A percentile compares a stretch with the other conserved stretches of the same genome.
phyloP scores from a whole-genome alignment of 1,140 invertebrate species.

The Tetraneura akinire region DNA sequence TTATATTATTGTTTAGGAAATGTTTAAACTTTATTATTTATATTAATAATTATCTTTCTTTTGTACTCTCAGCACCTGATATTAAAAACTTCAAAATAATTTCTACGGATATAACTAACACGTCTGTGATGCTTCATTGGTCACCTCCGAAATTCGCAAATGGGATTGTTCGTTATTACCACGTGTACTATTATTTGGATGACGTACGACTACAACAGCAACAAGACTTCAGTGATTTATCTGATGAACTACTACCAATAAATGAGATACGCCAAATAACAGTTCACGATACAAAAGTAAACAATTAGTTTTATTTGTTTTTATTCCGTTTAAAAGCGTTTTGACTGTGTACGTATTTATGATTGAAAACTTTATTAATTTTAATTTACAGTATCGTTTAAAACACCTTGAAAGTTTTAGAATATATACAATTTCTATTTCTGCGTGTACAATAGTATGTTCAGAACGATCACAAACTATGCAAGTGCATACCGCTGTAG shows the following conservation, averaged over 20 bases:
- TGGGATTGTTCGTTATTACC: slow-evolving; percentile 73
- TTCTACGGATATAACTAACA: slow-evolving; percentile 68
- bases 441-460: slow-evolving; percentile 72
- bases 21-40: not conserved
- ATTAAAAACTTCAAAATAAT: slow-evolving; percentile 62
- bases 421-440: slow-evolving; percentile 69
- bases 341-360: too few species aligned
- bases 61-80: slow-evolving; percentile 59
- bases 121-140: slow-evolving; percentile 71
- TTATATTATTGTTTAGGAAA: not conserved
- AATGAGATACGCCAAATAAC: slow-evolving; percentile 54
- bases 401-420: slow-evolving; percentile 61
- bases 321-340: not conserved
- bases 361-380: too few species aligned
- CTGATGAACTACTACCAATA: slow-evolving; percentile 44
- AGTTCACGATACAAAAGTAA: slow-evolving; percentile 11
- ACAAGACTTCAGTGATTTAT: slow-evolving; percentile 55
- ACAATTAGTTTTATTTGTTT: not conserved
- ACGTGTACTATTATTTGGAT: slow-evolving; percentile 59
- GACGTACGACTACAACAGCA: slow-evolving; percentile 54
- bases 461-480: slow-evolving; percentile 62
- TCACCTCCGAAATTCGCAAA: slow-evolving; percentile 69
- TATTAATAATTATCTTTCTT: not conserved
- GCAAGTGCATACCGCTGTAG: slow-evolving; percentile 20
- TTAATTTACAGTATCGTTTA: slow-evolving; percentile 16